Conservation (phyloP, 2,888 invertebrate species). For the Congeria kusceri region DNA sequence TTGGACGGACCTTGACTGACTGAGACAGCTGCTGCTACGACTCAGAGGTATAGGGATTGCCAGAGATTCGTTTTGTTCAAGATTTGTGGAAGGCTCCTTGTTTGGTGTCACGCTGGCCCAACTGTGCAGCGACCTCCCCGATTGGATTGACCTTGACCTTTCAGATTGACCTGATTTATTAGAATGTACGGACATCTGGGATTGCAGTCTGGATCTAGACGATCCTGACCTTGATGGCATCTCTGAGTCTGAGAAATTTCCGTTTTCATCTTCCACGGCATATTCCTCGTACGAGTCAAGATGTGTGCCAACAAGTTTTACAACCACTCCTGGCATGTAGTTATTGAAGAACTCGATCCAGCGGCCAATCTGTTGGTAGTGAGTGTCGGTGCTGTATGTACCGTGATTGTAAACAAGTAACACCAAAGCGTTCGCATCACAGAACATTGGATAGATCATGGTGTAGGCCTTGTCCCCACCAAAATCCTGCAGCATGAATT, state of each 20-base stretch:
- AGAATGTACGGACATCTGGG: constrained; percentile 21
- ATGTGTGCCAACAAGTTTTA: constrained; percentile 84
- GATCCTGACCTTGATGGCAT: constrained; percentile 20
- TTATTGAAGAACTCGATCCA: constrained; percentile 81
- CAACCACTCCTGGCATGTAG: constrained; percentile 79
- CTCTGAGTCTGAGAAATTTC: constrained; percentile 27
- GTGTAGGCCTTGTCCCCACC: constrained; percentile 80
- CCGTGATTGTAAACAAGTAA: constrained; percentile 80
- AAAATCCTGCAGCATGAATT: constrained; percentile 81
- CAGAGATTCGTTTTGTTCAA: neutral
- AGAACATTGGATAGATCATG: constrained; percentile 77
- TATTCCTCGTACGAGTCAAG: constrained; percentile 72
- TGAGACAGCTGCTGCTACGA: constrained; percentile 28
- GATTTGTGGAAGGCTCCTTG: constrained; percentile 15
- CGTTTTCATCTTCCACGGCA: constrained; percentile 59
- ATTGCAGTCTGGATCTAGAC: constrained; percentile 14
- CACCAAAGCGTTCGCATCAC: constrained; percentile 79
- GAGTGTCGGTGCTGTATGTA: constrained; percentile 70
- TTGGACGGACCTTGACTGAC: constrained; percentile 48
- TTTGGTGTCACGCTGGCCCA: constrained; percentile 21
- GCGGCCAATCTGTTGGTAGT: constrained; percentile 75
- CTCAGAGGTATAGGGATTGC: constrained; percentile 20
- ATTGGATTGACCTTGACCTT: constrained; percentile 8
- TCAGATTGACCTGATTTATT: constrained; percentile 27
- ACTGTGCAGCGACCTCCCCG: constrained; percentile 28